Evolutionary conservation across 2,113 vertebrate species (phyloP).

Genomic region (Aramus guarauna): DNA sequence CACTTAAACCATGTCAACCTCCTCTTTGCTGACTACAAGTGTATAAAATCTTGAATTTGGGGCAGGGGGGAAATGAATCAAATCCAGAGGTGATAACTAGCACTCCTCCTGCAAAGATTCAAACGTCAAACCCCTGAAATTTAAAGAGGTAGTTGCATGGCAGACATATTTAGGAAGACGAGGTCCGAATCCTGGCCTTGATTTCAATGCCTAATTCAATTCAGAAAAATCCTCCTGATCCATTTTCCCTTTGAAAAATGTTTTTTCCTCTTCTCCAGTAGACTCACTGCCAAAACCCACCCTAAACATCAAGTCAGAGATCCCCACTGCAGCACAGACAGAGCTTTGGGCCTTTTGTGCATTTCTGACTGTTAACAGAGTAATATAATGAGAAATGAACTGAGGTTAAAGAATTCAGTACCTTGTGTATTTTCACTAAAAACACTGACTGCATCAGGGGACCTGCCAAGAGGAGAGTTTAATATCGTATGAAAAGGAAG

Average conservation of each 20-base stretch:
- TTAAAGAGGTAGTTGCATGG: not conserved
- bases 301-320: not conserved
- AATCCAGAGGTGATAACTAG: not conserved
- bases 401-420: conserved; percentile 57
- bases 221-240: not conserved
- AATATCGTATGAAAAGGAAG: conserved; percentile 49
- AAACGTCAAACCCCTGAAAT: not conserved
- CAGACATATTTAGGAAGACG: not conserved
- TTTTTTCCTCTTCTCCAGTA: not conserved
- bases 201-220: not conserved
- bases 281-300: not conserved
- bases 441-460: conserved; percentile 27
- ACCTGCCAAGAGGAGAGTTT: conserved; percentile 52
- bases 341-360: not conserved
- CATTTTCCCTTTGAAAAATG: not conserved
- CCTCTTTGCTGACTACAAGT: not conserved
- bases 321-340: not conserved
- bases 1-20: not conserved
- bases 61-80: not conserved
- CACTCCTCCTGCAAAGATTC: not conserved
- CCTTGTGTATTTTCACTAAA: conserved; percentile 44
- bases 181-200: not conserved
- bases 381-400: conserved; percentile 51
- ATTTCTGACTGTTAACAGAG: conserved; percentile 43
- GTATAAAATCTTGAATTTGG: not conserved